Conservation (phyloP, 2,888 invertebrate genomes). For the Drosophila subsilvestris region DNA sequence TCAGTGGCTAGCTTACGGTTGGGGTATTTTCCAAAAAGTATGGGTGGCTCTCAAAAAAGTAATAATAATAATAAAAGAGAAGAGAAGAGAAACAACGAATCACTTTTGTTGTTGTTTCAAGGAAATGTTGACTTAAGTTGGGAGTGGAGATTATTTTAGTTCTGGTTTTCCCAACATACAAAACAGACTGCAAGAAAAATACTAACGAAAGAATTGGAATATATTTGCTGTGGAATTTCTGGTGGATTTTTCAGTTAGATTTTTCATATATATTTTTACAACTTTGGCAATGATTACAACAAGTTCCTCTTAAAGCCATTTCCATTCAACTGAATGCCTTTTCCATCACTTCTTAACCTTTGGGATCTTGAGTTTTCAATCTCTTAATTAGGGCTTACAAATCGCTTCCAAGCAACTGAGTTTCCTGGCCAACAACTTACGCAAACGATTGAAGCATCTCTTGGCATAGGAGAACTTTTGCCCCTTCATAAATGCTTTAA, state of each 20-base stretch:
- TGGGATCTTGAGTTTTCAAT: no score
- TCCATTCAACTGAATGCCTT: no score
- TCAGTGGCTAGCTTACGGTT: constrained; percentile 26
- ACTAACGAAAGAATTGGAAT: no score
- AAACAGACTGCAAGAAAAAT: no score
- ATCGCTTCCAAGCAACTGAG: neutral
- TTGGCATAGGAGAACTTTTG: neutral
- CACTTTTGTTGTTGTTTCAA: neutral
- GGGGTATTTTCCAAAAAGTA: constrained; percentile 13
- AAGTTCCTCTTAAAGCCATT: neutral
- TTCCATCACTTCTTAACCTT: neutral
- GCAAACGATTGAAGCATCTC: neutral
- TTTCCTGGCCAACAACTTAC: neutral
- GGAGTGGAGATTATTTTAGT: no score
- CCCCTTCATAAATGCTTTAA: constrained; percentile 21
- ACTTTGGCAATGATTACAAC: neutral
- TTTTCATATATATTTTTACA: neutral
- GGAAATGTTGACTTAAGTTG: no score
- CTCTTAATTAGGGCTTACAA: neutral
- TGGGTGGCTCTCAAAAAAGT: neutral
- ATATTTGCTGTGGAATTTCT: no score
- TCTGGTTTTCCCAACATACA: no score
- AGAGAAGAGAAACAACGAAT: constrained; percentile 1
- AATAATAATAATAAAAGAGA: neutral
- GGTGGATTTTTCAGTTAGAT: no score